Conservation (phyloP, 2,113 vertebrate species). For the Pavo muticus region DNA sequence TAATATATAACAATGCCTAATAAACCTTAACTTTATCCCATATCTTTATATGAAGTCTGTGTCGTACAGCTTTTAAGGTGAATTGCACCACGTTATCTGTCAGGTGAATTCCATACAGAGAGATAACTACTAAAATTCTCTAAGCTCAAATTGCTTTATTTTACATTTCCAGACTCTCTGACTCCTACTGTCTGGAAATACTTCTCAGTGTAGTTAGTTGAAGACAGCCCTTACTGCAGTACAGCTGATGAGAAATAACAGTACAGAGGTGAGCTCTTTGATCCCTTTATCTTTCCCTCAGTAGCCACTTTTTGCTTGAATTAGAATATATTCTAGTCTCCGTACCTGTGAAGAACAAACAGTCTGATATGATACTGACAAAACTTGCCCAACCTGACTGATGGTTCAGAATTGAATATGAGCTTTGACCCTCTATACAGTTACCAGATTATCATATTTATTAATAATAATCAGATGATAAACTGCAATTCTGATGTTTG, state of each 20-base stretch:
- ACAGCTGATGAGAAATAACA: not conserved
- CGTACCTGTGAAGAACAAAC: not conserved
- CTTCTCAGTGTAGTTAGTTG: not conserved
- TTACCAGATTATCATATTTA: not conserved
- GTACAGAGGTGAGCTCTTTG: not conserved
- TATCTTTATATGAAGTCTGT: not conserved
- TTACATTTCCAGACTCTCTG: not conserved
- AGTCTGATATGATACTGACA: not conserved
- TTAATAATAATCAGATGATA: not conserved
- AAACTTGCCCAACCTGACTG: not conserved
- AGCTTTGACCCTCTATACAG: not conserved
- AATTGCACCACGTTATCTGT: not conserved
- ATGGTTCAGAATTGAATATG: not conserved
- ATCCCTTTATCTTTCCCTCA: not conserved
- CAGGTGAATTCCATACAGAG: not conserved
- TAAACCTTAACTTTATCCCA: conserved; percentile 48
- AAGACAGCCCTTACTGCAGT: no score
- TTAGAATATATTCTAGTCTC: not conserved
- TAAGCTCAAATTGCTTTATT: not conserved
- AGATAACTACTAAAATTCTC: not conserved
- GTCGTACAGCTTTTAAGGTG: not conserved
- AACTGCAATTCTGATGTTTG: not conserved
- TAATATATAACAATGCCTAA: not conserved
- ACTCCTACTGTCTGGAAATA: not conserved
- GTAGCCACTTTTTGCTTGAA: not conserved